phyloP scores from a whole-genome alignment of 2,113 vertebrate genomes.

The Falco punctatus region DNA sequence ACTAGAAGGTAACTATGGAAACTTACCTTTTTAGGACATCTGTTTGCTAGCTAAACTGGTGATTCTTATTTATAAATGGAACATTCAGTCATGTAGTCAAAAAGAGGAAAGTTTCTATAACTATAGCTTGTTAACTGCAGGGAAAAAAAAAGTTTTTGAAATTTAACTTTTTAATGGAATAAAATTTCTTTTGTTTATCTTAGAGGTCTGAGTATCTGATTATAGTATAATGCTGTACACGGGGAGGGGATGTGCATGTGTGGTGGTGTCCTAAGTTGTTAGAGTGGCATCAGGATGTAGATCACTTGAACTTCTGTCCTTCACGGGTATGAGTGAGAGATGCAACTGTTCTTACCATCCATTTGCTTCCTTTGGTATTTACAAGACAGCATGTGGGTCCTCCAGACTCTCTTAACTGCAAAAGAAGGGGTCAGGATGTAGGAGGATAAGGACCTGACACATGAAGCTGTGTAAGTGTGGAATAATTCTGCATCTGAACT shows the following conservation, averaged over 20 bases:
- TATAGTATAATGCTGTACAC: neutral
- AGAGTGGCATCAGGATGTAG: neutral
- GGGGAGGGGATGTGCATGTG: neutral
- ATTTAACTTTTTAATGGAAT: constrained; percentile 13
- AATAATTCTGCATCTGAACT: neutral
- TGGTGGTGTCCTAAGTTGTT: neutral
- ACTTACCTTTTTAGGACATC: neutral
- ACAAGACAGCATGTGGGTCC: fast-evolving
- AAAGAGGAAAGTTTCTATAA: neutral
- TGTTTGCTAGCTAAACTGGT: neutral
- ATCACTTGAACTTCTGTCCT: neutral
- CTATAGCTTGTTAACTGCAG: neutral
- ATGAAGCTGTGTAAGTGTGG: neutral
- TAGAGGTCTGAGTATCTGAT: neutral
- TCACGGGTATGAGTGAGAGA: neutral
- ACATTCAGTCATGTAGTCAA: neutral
- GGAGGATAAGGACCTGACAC: neutral
- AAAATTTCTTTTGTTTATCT: neutral
- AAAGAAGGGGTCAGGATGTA: neutral
- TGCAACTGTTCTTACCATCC: neutral
- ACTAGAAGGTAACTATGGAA: neutral
- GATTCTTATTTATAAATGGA: neutral
- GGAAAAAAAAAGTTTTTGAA: neutral
- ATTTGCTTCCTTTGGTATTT: neutral
- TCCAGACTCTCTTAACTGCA: neutral